A percentile compares a stretch with the other conserved stretches of the same genome.
Evolutionary conservation across 1,140 invertebrate species (phyloP).

Genomic region (Lucilia cuprina): DNA sequence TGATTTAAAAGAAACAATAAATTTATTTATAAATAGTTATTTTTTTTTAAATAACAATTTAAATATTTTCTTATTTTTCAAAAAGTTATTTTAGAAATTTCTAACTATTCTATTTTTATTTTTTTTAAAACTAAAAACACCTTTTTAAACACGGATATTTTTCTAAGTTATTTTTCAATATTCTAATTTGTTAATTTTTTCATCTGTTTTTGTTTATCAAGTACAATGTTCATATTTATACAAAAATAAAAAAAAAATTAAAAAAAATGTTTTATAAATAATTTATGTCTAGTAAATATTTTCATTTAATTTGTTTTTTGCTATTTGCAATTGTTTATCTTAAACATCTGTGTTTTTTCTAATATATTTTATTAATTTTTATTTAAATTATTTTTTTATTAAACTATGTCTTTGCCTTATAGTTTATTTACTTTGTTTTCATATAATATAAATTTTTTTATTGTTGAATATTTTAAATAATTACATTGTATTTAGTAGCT

Average conservation of each 20-base stretch:
- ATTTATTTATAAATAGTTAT: too few species aligned
- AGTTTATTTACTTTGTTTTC: neutral
- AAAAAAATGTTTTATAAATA: neutral
- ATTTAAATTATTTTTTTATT: neutral
- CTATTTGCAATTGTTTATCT: neutral
- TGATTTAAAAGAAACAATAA: too few species aligned
- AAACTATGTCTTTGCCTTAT: neutral
- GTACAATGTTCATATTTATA: neutral
- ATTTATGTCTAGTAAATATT: neutral
- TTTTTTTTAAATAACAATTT: too few species aligned
- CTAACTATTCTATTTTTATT: too few species aligned
- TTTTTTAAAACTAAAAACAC: neutral
- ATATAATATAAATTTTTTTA: neutral
- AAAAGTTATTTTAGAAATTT: too few species aligned
- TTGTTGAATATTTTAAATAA: neutral
- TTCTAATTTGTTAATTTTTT: neutral
- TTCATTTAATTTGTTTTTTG: neutral
- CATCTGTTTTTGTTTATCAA: neutral
- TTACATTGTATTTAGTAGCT: neutral
- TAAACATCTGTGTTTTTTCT: constrained; percentile 9
- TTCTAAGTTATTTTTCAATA: neutral
- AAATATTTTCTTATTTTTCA: too few species aligned
- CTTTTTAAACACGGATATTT: neutral
- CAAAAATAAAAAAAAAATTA: neutral
- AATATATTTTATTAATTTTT: neutral